Evolutionary conservation across 2,113 vertebrate genomes (phyloP), one percentile per base, ranked within the genome.

Genomic region (Ailurus styani): DNA sequence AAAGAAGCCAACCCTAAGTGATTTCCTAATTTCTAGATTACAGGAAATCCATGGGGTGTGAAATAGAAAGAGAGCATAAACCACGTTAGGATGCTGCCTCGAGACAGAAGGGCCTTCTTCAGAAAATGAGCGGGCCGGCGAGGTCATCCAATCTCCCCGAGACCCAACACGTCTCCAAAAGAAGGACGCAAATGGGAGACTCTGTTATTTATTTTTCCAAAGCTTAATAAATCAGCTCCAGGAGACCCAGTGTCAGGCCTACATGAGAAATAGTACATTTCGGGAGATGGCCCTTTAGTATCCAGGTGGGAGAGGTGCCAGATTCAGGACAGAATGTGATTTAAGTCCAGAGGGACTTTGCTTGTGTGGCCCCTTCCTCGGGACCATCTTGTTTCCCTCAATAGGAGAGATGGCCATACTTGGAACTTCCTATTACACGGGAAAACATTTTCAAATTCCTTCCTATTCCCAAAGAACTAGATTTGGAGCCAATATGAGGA

Each of bases 1-100:
- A 75, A 42, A 27, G 17, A 70, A 70, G 37, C 66, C 68, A 72
- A 73, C 27, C 55, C 47, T 31, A 31, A 42, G 31, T 85, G 29
- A 40, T 93, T 91, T 96, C 93, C 87, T 70, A 90, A 85, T 27
- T 86, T 91, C 66, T 85, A 21, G 92, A 57, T 93, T 95, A 91
- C 96, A 97, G 87, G 78, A 91, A 62, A 96, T 93, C 92, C 81
- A 90, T 57, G 90, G 90, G 88, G 66, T 79, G 50, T 86, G 79
- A 83, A 95, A 52, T 11, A 77, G 31, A 86, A 82, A 75, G n/a
- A 37, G n/a, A 66, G n/a, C 79, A 72, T 29, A 42, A 83, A 97
- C 84, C 85, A 7, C 4, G 8, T 66, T 31, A 25, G 10, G 29
- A 66, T 18, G 17, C 55, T 45, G 18, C 83, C 47, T 70, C 8